A percentile compares a stretch with the other conserved stretches of the same genome.
Conservation (phyloP, 2,888 invertebrate genomes). For the Xestia c-nigrum region DNA sequence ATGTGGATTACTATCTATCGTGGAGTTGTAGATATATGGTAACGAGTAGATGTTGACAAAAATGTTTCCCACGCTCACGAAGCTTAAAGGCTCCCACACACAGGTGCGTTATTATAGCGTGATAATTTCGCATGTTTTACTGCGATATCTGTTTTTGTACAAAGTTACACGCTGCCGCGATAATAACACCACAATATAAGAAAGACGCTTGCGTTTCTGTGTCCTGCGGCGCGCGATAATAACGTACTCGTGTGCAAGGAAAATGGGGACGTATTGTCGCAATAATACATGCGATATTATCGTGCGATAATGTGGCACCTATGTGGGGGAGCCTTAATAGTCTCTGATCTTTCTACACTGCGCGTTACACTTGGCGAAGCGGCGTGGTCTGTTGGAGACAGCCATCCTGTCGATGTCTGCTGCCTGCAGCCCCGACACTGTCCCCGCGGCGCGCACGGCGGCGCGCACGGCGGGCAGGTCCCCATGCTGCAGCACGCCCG, state of each 20-base stretch:
- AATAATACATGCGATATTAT: too few species aligned
- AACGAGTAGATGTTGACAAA: neutral
- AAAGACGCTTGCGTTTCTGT: too few species aligned
- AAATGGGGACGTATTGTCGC: too few species aligned
- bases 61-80: neutral
- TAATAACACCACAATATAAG: too few species aligned
- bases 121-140: too few species aligned
- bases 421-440: neutral
- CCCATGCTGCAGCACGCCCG: slow-evolving; percentile 84
- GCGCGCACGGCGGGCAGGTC: slow-evolving; percentile 80
- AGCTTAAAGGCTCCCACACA: neutral
- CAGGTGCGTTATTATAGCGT: too few species aligned
- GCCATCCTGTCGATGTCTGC: slow-evolving; percentile 71
- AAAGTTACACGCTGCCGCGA: too few species aligned
- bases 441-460: slow-evolving; percentile 67
- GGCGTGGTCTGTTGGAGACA: slow-evolving; percentile 29
- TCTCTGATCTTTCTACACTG: slow-evolving; percentile 79
- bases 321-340: slow-evolving; percentile 43
- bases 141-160: too few species aligned
- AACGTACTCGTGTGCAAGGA: too few species aligned
- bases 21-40: neutral
- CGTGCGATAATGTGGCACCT: too few species aligned
- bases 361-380: slow-evolving; percentile 79
- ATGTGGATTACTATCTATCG: too few species aligned
- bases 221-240: too few species aligned